A percentile compares a stretch with the other conserved stretches of the same genome.
Evolutionary conservation across 2,888 invertebrate species (phyloP).

Genomic region (Drosophila atripex): DNA sequence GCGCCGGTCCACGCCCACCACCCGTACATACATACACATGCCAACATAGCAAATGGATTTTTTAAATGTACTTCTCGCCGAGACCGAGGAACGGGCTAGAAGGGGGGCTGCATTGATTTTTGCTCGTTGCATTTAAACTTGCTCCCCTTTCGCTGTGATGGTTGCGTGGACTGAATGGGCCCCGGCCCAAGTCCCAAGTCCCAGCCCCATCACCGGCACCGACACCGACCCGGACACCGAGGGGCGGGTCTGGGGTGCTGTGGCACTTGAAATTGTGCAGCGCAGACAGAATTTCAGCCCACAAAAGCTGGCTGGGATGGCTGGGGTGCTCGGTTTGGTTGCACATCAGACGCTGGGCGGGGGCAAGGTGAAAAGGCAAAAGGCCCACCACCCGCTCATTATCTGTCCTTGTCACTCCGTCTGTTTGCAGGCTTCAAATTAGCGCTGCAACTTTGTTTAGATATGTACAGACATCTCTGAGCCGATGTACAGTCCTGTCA

Average conservation of each 20-base stretch:
- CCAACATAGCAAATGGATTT: conserved; percentile 50
- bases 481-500: conserved; percentile 34
- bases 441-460: conserved; percentile 67
- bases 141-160: conserved; percentile 66
- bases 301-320: conserved; percentile 35
- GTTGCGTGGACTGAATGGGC: conserved; percentile 12
- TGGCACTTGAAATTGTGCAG: conserved; percentile 72
- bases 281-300: conserved; percentile 72
- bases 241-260: background rate
- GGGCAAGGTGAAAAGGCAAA: conserved; percentile 68
- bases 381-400: conserved; percentile 30
- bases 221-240: too few species aligned
- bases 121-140: conserved; percentile 79
- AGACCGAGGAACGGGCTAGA: background rate
- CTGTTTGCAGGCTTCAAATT: conserved; percentile 67
- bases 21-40: conserved; percentile 11
- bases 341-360: conserved; percentile 16
- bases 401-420: conserved; percentile 20
- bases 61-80: conserved; percentile 36
- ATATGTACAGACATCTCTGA: conserved; percentile 35
- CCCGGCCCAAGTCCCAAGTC: too few species aligned
- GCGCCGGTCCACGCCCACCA: conserved; percentile 72
- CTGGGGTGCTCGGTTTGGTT: background rate
- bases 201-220: too few species aligned
- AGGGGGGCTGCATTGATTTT: conserved; percentile 69